Base-by-base conservation (phyloP, 2,888 invertebrate species). In the Hymenopus coronatus region DNA sequence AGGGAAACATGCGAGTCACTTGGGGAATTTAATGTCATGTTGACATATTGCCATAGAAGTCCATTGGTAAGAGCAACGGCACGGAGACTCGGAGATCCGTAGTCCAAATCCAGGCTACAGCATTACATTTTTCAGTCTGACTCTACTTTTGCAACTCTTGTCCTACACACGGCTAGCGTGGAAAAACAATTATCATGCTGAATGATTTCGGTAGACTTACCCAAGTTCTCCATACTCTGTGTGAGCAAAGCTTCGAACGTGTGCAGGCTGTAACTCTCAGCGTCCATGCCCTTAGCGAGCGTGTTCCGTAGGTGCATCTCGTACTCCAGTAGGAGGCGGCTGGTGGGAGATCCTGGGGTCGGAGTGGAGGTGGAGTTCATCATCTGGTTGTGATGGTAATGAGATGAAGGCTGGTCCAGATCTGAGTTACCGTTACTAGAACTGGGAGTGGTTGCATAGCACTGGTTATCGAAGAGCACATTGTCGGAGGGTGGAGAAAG, bases 191-290 rank as follows among this genome's bases (percentile, higher is more conserved):
- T n/a, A n/a, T n/a, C n/a, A n/a, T n/a, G n/a, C n/a, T n/a, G n/a
- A n/a, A n/a, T n/a, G n/a, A n/a, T n/a, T n/a, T n/a, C 40, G 9
- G 40, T 40, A 0, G 12, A 88, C 90, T 93, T 93, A 97, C 97
- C 98, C 94, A 98, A 95, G 94, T 98, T 98, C 94, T 98, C 98
- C 98, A 98, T 98, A 94, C 98, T 98, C 94, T 98, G 98, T 88
- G 98, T 97, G 90, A 98, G 95, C 90, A 98, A 94, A 89, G 98
- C 98, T 94, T 98, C 98, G 92, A 98, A 98, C 1, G 98, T 98
- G 92, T 98, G 98, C 91, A 98, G 94, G 93, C 98, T 98, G 93
- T 98, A 98, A 93, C 98, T 98, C 93, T 98, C 98, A 12, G 98
- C 98, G 92, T 98, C 98, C 97, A 98, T 97, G 91, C 98, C 98